phyloP scores from a whole-genome alignment of 2,113 vertebrate genomes.

The Helogale parvula region DNA sequence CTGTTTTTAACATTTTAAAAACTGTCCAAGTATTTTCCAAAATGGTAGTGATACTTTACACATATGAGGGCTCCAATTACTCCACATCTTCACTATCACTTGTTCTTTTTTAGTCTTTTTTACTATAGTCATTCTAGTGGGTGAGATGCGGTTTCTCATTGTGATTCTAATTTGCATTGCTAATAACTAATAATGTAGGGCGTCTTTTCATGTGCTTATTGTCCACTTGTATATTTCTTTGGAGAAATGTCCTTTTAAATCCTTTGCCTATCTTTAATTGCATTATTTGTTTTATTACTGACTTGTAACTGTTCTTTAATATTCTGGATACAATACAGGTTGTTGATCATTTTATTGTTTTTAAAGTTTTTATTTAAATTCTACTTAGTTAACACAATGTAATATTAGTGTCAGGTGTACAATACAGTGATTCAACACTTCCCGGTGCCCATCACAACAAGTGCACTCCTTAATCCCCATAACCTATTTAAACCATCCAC shows the following conservation, averaged over 20 bases:
- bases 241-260: neutral
- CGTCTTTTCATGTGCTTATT: neutral
- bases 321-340: neutral
- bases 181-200: neutral
- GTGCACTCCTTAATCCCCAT: neutral
- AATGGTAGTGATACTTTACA: neutral
- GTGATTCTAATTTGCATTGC: neutral
- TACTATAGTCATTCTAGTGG: neutral
- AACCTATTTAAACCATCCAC: neutral
- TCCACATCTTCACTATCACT: neutral
- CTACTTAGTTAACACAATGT: neutral
- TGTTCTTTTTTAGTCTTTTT: conserved; percentile 13
- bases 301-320: neutral
- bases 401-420: neutral
- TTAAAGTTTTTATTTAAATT: neutral
- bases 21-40: conserved; percentile 40
- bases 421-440: neutral
- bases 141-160: neutral
- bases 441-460: neutral
- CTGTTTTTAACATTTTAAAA: conserved; percentile 14
- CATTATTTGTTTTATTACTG: neutral
- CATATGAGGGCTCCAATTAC: neutral
- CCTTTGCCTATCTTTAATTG: neutral
- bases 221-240: neutral
- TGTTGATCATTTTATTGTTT: neutral